Evolutionary conservation across 2,888 invertebrate species (phyloP), one percentile per base, ranked within the genome.

Genomic region (Sphaeridia pumilis): DNA sequence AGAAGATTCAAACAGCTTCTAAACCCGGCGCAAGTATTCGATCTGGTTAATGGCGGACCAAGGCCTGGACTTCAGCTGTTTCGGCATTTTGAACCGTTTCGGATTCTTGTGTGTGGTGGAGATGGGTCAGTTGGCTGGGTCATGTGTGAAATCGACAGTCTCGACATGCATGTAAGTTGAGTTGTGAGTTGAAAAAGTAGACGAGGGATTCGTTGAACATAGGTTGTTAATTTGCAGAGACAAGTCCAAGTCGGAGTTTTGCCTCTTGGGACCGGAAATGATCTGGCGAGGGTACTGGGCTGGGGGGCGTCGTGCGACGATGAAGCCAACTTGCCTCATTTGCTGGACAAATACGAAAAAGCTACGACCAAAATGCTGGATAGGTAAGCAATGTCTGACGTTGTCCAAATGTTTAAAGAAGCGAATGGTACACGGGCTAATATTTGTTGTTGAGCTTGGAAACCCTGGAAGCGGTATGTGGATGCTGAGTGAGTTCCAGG

Each of bases 91-190:
- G 90, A 94, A 69, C 92, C 93, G 64, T 87, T 95, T 71, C 82
- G 95, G 65, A 90, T 95, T 68, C 76, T 95, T 61, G 90, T 95
- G 56, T 95, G 95, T 76, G 94, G 94, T 44, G 95, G 95, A 0
- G 95, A 97, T 71, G 95, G 95, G 21, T 93, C 92, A 31, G 92
- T 95, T 7, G 93, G 95, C 49, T 97, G 95, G 95, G 95, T 97
- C 57, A 78, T 97, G 58, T 87, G 89, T 61, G 93, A 95, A 73
- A 87, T 95, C 63, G 95, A 95, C 73, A 84, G 87, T 67, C 78
- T 95, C 64, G 87, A 87, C 69, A 87, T 95, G 83, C 89, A 92
- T 73, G 92, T 93, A 73, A 80, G 84, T 78, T 26, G n/a, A 24
- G 17, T 10, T 14, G 26, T 17, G 12, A 49, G 10, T 14, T 14